Base-by-base conservation (phyloP, 2,797 vertebrate species). In the Coreius guichenoti region DNA sequence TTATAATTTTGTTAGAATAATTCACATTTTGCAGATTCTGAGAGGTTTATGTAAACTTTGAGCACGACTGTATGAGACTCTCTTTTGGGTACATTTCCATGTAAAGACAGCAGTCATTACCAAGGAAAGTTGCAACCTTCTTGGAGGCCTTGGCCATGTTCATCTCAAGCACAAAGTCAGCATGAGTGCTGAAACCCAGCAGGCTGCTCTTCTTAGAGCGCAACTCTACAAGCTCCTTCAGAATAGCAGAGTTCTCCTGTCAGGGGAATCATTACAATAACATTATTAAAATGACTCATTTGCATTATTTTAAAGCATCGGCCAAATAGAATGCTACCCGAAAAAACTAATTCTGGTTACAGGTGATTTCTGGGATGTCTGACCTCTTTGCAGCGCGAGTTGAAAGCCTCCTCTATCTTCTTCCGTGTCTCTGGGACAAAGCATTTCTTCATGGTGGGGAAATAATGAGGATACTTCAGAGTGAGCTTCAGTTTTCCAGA, bases 381-480 rank as follows among this genome's bases (percentile, higher is more conserved):
- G 33, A 98, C 98, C 97, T 98, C 95, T 89, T 96, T 96, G 94
- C 98, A 99, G 77, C 98, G 96, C 9, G 97, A 99, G 94, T 99
- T 99, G 93, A 99, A 99, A 86, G 97, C 97, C 49, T 95, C 95
- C 89, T 99, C 98, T 93, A 99, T 92, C 88, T 94, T 96, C 89
- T 90, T 93, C 73, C 98, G 93, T 0, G 98, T 99, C 86, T 99
- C 97, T 0, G 98, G 97, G 82, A 99, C 93, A 0, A 95, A 94
- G 90, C 98, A 99, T 65, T 99, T 99, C 94, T 99, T 99, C 94
- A 99, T 96, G 86, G 98, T 95, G 3, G 98, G 98, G 87, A 99
- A 99, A 88, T 99, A 99, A 87, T 99, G 98, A 0, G 98, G 98
- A 90, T 99, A 99, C 88, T 99, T 99, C 43, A 99, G 92, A 0